These are phyloP conservation scores for Knipowitschia caucasica DNA, from an alignment of 2,797 vertebrate species.

Conservation along the genomic window DNA sequence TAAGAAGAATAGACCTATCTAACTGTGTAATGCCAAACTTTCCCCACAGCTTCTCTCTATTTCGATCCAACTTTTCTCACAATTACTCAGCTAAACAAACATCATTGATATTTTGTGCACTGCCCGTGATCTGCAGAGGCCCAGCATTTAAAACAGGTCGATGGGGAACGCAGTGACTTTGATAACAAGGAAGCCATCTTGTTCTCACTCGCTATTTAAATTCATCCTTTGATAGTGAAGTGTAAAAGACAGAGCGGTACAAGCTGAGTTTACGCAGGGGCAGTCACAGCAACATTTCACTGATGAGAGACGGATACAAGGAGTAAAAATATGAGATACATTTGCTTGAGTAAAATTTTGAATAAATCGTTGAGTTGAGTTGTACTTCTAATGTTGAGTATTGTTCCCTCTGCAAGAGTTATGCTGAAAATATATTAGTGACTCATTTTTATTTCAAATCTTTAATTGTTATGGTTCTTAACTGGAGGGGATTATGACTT, in stretches of 20 bases:
- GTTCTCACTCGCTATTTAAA: conserved; percentile 43
- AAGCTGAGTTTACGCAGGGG: conserved; percentile 12
- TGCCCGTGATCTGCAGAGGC: conserved; percentile 41
- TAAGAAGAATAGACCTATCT: too few relatives aligned
- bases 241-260: conserved; percentile 21
- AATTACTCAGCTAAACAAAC: conserved; percentile 56
- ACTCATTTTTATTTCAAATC: too few relatives aligned
- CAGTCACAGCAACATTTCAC: too few relatives aligned
- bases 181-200: conserved; percentile 54
- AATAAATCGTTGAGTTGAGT: too few relatives aligned
- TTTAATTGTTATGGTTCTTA: too few relatives aligned
- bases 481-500: too few relatives aligned
- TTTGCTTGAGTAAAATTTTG: background rate
- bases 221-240: conserved; percentile 33
- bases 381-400: too few relatives aligned
- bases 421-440: too few relatives aligned
- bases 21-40: conserved; percentile 30
- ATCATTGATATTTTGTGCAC: conserved; percentile 51
- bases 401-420: too few relatives aligned
- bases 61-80: conserved; percentile 53
- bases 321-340: background rate
- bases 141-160: conserved; percentile 65
- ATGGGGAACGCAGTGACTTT: conserved; percentile 49
- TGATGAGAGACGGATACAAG: too few relatives aligned
- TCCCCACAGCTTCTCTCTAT: conserved; percentile 37